These are phyloP conservation scores for Trematocara marginatum DNA, from an alignment of 2,113 vertebrate species.

Conservation along the genomic window DNA sequence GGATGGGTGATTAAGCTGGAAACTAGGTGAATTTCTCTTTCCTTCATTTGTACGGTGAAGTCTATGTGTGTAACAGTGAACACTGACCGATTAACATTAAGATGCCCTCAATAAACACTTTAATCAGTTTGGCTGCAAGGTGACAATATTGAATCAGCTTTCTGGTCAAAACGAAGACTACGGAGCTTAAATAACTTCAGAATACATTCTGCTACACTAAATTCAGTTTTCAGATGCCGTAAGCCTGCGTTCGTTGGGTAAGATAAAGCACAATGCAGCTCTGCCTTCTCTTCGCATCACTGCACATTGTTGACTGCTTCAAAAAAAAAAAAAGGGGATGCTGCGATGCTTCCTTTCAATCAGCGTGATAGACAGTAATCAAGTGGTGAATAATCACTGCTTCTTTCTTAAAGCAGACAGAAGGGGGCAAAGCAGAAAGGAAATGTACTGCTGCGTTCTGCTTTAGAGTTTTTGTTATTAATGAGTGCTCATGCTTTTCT, in stretches of 20 bases:
- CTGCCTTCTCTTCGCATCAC: background rate
- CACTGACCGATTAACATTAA: background rate
- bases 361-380: constrained; percentile 26
- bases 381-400: constrained; percentile 19
- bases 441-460: constrained; percentile 4
- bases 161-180: background rate
- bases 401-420: background rate
- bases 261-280: constrained; percentile 10
- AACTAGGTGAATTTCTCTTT: background rate
- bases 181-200: background rate
- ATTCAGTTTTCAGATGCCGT: background rate
- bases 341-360: constrained; percentile 22
- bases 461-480: constrained; percentile 19
- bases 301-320: background rate
- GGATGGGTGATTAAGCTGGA: background rate
- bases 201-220: background rate
- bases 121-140: background rate
- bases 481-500: constrained; percentile 4
- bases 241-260: background rate
- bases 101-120: background rate
- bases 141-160: background rate
- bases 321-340: background rate
- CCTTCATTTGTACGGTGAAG: background rate
- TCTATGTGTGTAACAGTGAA: background rate
- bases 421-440: background rate